phyloP scores from a whole-genome alignment of 2,797 vertebrate species.

The Sebastes trivittatus region DNA sequence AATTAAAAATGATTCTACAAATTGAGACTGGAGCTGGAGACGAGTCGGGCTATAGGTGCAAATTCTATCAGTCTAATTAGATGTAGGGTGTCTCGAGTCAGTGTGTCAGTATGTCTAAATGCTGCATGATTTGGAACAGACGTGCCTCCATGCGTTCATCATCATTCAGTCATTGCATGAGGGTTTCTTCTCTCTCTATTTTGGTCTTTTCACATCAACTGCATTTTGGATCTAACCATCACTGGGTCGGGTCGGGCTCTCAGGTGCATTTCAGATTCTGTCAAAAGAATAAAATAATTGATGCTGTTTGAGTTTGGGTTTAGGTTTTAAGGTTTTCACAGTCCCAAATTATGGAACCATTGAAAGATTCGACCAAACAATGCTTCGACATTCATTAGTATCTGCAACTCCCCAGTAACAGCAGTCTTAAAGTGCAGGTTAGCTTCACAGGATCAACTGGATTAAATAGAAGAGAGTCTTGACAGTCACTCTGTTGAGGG shows the following conservation, averaged over 20 bases:
- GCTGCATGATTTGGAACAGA: not conserved
- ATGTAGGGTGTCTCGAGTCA: not conserved
- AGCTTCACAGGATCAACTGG: not conserved
- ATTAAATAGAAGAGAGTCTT: not conserved
- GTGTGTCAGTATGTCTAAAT: not conserved
- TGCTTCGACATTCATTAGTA: not conserved
- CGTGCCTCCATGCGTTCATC: not conserved
- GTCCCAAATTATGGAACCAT: not conserved
- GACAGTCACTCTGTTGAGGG: not conserved
- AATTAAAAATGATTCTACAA: not conserved
- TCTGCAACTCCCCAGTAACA: slow-evolving; percentile 1
- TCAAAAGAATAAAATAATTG: not conserved
- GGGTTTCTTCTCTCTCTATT: not conserved
- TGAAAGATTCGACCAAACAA: not conserved
- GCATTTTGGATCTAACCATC: not conserved
- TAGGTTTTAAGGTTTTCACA: not conserved
- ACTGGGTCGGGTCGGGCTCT: not conserved
- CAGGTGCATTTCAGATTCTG: not conserved
- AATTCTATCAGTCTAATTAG: not conserved
- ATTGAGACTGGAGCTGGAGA: not conserved
- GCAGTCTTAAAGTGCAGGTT: not conserved
- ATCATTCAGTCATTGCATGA: not conserved
- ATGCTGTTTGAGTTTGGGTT: not conserved
- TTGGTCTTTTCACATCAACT: not conserved
- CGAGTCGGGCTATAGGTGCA: not conserved